These are phyloP conservation scores for Drosophila borborema DNA, from an alignment of 2,888 invertebrate genomes.

Conservation along the genomic window DNA sequence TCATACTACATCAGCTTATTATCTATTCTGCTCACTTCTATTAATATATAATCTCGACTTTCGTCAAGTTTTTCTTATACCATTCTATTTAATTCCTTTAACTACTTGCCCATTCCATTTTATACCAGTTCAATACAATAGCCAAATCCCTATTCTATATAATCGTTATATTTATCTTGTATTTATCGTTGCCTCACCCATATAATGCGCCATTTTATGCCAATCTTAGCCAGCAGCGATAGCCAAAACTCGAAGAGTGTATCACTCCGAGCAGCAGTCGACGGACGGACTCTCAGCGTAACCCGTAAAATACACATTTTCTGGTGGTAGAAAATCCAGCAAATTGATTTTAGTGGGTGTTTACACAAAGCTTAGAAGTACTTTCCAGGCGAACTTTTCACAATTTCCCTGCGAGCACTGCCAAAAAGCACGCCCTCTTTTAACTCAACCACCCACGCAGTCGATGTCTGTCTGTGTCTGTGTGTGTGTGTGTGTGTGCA, in stretches of 20 bases:
- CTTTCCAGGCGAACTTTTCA: conserved; percentile 73
- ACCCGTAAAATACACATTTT: conserved; percentile 80
- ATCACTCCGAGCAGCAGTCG: neutral
- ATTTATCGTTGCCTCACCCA: conserved; percentile 25
- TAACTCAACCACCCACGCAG: conserved; percentile 26
- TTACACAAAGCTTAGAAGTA: conserved; percentile 80
- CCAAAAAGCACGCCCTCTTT: conserved; percentile 56
- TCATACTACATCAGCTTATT: neutral
- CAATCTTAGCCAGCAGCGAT: conserved; percentile 25
- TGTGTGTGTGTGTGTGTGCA: conserved; percentile 9
- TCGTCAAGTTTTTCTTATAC: neutral
- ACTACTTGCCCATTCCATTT: conserved; percentile 3
- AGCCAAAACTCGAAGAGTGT: conserved; percentile 2
- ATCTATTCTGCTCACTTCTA: neutral
- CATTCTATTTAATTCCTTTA: conserved; percentile 3
- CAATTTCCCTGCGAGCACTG: conserved; percentile 74
- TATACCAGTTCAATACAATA: neutral
- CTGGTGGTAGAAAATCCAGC: conserved; percentile 80
- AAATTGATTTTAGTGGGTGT: conserved; percentile 84
- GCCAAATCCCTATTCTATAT: conserved; percentile 13
- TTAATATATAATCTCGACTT: conserved; percentile 5
- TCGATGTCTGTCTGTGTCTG: conserved; percentile 2
- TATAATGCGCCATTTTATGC: conserved; percentile 49
- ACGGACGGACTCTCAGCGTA: conserved; percentile 50
- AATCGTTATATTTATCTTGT: conserved; percentile 34